Percentiles rank a stretch among this genome's conserved stretches.
phyloP scores from a whole-genome alignment of 2,797 vertebrate genomes.

The Characodon lateralis region DNA sequence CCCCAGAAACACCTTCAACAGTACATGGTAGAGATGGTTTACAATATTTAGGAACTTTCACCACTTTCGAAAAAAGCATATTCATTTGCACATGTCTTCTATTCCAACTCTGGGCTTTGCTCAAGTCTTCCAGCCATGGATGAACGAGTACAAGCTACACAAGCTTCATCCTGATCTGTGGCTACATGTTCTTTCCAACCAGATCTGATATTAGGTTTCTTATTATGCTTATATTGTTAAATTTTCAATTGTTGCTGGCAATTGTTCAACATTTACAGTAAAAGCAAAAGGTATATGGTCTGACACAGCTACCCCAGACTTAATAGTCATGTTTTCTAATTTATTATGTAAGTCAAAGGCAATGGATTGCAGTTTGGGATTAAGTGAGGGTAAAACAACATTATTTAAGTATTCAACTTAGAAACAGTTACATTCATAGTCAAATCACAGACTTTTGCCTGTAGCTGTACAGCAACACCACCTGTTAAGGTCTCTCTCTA shows the following conservation, averaged over 20 bases:
- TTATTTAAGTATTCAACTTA: background rate
- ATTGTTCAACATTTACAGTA: too few relatives aligned
- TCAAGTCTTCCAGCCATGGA: background rate
- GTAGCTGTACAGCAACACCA: constrained; percentile 62
- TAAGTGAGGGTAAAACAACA: background rate
- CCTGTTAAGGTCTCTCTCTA: constrained; percentile 60
- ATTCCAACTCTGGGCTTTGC: too few relatives aligned
- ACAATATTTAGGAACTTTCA: too few relatives aligned
- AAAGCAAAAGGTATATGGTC: too few relatives aligned
- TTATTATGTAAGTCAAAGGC: background rate
- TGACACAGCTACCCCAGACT: background rate
- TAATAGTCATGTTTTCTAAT: background rate
- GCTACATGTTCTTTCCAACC: too few relatives aligned
- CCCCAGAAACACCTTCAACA: too few relatives aligned
- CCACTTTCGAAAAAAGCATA: too few relatives aligned
- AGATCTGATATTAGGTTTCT: too few relatives aligned
- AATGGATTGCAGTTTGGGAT: background rate
- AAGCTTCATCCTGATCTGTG: background rate
- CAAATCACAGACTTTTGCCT: constrained; percentile 1
- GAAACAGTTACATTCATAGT: background rate
- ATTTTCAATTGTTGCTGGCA: too few relatives aligned
- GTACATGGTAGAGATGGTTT: too few relatives aligned
- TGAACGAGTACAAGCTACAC: background rate
- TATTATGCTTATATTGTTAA: too few relatives aligned
- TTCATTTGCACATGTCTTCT: too few relatives aligned